Evolutionary conservation across 2,113 vertebrate genomes (phyloP).

Genomic region (Rhinichthys klamathensis): DNA sequence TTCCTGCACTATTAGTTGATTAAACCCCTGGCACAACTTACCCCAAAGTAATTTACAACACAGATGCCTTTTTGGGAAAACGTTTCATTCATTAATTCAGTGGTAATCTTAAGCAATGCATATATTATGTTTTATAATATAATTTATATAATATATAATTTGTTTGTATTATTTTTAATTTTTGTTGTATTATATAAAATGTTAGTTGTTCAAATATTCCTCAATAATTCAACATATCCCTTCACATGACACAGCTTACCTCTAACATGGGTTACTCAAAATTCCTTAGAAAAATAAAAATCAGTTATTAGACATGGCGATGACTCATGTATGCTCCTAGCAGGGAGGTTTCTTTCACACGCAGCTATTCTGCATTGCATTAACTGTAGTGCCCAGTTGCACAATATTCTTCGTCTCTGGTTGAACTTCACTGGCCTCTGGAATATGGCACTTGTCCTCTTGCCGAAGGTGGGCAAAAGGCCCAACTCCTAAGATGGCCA

Average conservation of each 20-base stretch:
- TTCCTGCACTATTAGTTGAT: background rate
- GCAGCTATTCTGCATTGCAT: background rate
- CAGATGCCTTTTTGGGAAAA: background rate
- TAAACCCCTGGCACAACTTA: too few species aligned
- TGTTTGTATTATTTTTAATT: too few species aligned
- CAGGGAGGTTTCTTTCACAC: slow-evolving; percentile 32
- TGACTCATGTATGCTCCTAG: background rate
- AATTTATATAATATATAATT: background rate
- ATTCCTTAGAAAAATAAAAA: background rate
- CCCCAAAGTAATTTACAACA: background rate
- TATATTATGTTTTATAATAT: background rate
- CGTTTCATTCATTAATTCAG: background rate
- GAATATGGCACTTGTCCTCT: slow-evolving; percentile 66
- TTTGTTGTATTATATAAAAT: too few species aligned
- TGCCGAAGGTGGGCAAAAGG: slow-evolving; percentile 59
- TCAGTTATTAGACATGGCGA: background rate
- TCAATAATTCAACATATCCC: background rate
- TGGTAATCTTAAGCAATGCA: background rate
- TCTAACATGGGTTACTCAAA: too few species aligned
- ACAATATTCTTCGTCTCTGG: slow-evolving; percentile 7
- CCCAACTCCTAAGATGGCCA: slow-evolving; percentile 61
- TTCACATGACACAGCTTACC: background rate
- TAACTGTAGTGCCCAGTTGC: background rate
- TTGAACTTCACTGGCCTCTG: slow-evolving; percentile 69
- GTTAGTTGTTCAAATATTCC: too few species aligned